A percentile compares a stretch with the other conserved stretches of the same genome.
These are phyloP conservation scores for Neoascia interrupta DNA, from an alignment of 2,888 invertebrate genomes.

Conservation along the genomic window DNA sequence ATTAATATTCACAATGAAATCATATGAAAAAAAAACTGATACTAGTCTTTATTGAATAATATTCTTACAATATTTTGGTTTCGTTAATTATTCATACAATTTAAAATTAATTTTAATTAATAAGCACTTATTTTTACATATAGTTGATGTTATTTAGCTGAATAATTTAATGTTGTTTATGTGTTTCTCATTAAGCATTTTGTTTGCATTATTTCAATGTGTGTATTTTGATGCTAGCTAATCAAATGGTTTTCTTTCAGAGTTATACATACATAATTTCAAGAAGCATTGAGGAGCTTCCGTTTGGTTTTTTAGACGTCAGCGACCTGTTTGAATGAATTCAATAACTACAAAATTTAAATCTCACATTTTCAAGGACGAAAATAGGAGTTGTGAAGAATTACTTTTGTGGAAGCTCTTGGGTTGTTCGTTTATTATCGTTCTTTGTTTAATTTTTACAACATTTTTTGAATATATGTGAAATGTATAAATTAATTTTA, in stretches of 20 bases:
- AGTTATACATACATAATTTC: no score
- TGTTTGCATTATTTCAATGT: no score
- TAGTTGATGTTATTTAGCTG: conserved; percentile 60
- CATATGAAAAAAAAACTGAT: conserved; percentile 20
- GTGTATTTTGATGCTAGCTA: conserved; percentile 17
- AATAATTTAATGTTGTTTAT: conserved; percentile 32
- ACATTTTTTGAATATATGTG: conserved; percentile 28
- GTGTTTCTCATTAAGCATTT: no score
- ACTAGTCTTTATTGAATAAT: conserved; percentile 21
- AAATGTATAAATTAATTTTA: conserved; percentile 23
- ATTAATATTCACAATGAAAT: conserved; percentile 54
- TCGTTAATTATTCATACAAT: conserved; percentile 58
- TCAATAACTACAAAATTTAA: conserved; percentile 3
- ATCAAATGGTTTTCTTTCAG: conserved; percentile 4
- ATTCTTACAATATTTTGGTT: conserved; percentile 16
- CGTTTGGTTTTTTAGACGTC: conserved; percentile 6
- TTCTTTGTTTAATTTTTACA: conserved; percentile 14
- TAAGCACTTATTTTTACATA: conserved; percentile 69
- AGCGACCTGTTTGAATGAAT: conserved; percentile 6
- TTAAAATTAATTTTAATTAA: conserved; percentile 64
- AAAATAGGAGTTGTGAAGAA: conserved; percentile 42
- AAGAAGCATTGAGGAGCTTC: conserved; percentile 63
- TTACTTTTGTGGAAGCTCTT: conserved; percentile 66
- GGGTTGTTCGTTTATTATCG: conserved; percentile 43
- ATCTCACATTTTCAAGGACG: conserved; percentile 27